Evolutionary conservation across 2,797 vertebrate species (phyloP), one percentile per base, ranked within the genome.

Genomic region (Centroberyx gerrardi): DNA sequence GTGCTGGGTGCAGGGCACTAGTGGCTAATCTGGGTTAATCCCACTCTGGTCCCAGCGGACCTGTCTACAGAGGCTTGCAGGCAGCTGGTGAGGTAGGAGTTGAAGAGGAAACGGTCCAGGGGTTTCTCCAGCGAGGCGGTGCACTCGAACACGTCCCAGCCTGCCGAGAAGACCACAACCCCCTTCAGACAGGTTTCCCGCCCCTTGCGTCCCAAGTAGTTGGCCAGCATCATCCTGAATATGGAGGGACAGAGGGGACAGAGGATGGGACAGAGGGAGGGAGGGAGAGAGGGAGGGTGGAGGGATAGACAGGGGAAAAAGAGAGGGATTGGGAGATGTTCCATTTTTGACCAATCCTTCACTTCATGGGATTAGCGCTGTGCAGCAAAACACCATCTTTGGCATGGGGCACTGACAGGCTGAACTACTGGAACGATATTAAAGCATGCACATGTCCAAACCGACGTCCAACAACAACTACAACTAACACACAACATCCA

Each of bases 11-110:
- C 22, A 1, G 38, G 36, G 55, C 40, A 51, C 51, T 48, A 68
- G 44, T 68, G 56, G 54, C 22, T 70, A 81, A 79, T 76, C 70
- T 13, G 29, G 46, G 67, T 56, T 84, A 83, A 89, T 87, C 81
- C 81, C 1, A 0, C 62, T 72, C 44, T 70, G 54, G 44, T 73
- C 72, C 64, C 28, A 28, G 66, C 87, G 84, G 88, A 99, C 98
- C 97, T 98, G 93, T 96, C 96, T 87, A 99, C 94, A 29, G 97
- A 98, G 71, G 97, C 98, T 76, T 98, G 97, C 72, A 99, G 96
- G 94, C 97, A 98, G 91, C 96, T 97, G 78, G 98, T 99, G 96
- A 99, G 95, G 93, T 99, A 99, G 92, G 98, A 99, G 95, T 99
- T 99, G 94, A 99, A 99, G 83, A 99, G 96, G 91, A 99, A 96